These are phyloP conservation scores for Colletes collaris DNA, from an alignment of 2,888 invertebrate species.

Conservation along the genomic window DNA sequence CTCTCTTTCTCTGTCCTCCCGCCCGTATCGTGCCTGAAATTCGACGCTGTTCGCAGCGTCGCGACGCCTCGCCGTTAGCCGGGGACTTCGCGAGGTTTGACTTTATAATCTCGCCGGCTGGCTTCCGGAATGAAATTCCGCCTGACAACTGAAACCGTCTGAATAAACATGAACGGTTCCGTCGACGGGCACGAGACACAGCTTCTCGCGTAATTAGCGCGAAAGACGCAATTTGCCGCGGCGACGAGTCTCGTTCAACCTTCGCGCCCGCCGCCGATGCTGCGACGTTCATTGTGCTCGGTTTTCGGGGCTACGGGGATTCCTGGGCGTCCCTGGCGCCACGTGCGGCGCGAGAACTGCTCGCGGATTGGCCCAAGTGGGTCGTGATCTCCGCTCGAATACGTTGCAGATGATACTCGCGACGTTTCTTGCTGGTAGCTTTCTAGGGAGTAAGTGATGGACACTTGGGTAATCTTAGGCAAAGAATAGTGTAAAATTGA, in stretches of 20 bases:
- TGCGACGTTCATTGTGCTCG: background rate
- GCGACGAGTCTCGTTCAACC: background rate
- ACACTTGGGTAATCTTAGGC: too few species aligned
- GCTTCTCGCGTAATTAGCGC: slow-evolving; percentile 54
- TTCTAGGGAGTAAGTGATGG: too few species aligned
- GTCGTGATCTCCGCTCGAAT: too few species aligned
- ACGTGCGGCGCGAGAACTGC: background rate
- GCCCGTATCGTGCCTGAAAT: slow-evolving; percentile 47
- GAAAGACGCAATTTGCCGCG: slow-evolving; percentile 45
- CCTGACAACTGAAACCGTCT: slow-evolving; percentile 58
- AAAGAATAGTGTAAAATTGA: too few species aligned
- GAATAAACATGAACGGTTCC: slow-evolving; percentile 53
- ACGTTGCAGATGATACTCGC: too few species aligned
- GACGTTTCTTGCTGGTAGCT: too few species aligned
- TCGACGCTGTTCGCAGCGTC: slow-evolving; percentile 51
- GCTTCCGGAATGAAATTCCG: slow-evolving; percentile 45
- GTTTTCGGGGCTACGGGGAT: background rate
- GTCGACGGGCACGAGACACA: slow-evolving; percentile 33
- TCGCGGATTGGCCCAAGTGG: too few species aligned
- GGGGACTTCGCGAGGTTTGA: slow-evolving; percentile 53
- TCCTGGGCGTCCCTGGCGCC: background rate
- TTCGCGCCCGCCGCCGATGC: background rate
- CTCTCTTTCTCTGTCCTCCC: too few species aligned
- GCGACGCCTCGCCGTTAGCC: slow-evolving; percentile 31
- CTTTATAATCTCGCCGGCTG: slow-evolving; percentile 60